Base-by-base conservation (phyloP, 2,797 vertebrate species). In the Babyrousa celebensis region DNA sequence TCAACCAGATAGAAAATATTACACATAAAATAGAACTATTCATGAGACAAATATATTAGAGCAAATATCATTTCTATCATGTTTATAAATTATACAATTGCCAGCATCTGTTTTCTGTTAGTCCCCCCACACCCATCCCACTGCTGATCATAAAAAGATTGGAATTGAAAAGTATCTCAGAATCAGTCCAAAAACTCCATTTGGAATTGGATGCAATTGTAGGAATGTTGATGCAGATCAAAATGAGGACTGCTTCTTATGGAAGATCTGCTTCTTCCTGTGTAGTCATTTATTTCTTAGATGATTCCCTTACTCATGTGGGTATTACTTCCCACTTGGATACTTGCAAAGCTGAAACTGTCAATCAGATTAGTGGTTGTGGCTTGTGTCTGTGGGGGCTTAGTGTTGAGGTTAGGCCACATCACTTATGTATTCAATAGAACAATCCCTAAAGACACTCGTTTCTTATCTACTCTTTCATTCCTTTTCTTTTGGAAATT, bases 191-290 rank as follows among this genome's bases (percentile, higher is more conserved):
- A 91, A 98, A 97, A 95, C 93, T 97, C 93, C 52, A 82, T 98
- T 98, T 98, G 97, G 94, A 97, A 95, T 83, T 94, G 85, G 87
- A 97, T 97, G 91, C 94, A 96, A 65, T 91, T 97, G 93, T 93
- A 96, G 65, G 92, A 93, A 58, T 97, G 91, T 97, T 97, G 97
- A 96, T 97, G 85, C 85, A 85, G 32, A 97, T 98, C 96, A 96
- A 96, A 96, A 94, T 97, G 96, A 96, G 88, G 97, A 97, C 97
- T 96, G 25, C 93, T 98, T 96, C 88, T 97, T 98, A 94, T 97
- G 97, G 98, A 96, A 98, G 97, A 97, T 90, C 92, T 96, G 91
- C 96, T 96, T 85, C 71, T 96, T 58, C 79, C 78, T 91, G 89
- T 93, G 84, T 89, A 75, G 58, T 96, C 43, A 96, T 97, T 86